A percentile compares a stretch with the other conserved stretches of the same genome.
Evolutionary conservation across 2,797 vertebrate species (phyloP).

Genomic region (Loris lydekkerianus): DNA sequence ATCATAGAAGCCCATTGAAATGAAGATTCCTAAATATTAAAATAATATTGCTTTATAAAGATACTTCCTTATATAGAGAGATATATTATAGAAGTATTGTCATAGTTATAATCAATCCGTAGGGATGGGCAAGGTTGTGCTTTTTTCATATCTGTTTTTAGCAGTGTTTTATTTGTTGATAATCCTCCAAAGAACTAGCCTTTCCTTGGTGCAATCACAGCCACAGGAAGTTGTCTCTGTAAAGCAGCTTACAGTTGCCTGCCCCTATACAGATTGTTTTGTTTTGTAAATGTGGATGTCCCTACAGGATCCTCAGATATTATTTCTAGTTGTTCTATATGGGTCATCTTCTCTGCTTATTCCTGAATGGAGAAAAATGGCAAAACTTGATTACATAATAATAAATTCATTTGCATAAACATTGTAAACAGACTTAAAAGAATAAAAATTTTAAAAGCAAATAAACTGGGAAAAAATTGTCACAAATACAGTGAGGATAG

Average conservation of each 20-base stretch:
- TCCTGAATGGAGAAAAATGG: background rate
- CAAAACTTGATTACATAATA: background rate
- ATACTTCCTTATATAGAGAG: background rate
- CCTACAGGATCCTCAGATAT: background rate
- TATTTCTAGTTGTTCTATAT: background rate
- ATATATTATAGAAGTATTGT: background rate
- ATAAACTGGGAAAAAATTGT: background rate
- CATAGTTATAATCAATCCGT: background rate
- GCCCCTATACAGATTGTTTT: background rate
- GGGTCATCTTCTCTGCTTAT: background rate
- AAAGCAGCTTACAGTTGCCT: background rate
- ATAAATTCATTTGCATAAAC: constrained; percentile 22
- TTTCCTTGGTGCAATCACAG: background rate
- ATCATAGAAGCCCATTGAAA: background rate
- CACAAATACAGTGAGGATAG: background rate
- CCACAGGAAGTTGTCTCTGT: background rate
- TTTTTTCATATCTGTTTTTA: background rate
- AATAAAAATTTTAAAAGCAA: constrained; percentile 20
- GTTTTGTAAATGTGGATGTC: background rate
- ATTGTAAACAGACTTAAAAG: background rate
- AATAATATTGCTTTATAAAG: background rate
- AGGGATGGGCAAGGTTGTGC: background rate
- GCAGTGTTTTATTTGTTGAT: background rate
- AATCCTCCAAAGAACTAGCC: background rate
- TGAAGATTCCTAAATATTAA: background rate